Conservation (phyloP, 2,113 vertebrate species). For the Plecotus auritus region DNA sequence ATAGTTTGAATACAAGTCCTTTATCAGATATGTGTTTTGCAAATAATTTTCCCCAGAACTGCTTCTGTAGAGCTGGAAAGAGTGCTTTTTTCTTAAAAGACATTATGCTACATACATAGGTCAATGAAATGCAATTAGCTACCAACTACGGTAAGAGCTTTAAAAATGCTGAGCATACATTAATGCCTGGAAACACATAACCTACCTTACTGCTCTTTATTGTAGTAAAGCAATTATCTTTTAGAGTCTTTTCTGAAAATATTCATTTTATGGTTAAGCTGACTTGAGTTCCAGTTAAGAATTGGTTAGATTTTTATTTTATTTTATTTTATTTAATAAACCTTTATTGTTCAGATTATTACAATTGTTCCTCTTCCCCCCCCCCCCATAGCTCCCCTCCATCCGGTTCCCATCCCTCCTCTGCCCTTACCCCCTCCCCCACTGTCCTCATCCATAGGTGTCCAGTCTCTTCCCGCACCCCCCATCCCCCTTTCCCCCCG, state of each 20-base stretch:
- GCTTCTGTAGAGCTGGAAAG: neutral
- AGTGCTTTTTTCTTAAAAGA: neutral
- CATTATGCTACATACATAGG: neutral
- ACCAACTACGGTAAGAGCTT: neutral
- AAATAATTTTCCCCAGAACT: neutral
- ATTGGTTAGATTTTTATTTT: neutral
- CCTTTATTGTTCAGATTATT: too few relatives aligned
- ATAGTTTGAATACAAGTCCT: neutral
- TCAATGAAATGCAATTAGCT: slow-evolving; percentile 11
- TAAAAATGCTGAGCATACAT: neutral
- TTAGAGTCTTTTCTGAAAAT: slow-evolving; percentile 26
- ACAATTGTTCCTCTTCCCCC: too few relatives aligned
- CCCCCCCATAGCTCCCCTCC: too few relatives aligned
- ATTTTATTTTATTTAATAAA: neutral
- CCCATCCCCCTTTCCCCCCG: too few relatives aligned
- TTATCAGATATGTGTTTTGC: neutral
- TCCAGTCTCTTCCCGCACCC: too few relatives aligned
- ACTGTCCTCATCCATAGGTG: too few relatives aligned
- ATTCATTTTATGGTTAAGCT: neutral
- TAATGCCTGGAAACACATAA: neutral
- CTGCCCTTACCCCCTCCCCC: too few relatives aligned
- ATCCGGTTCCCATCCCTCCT: too few relatives aligned
- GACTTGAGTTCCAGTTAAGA: neutral
- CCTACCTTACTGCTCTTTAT: slow-evolving; percentile 22
- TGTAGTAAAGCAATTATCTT: neutral